Conservation (phyloP, 2,888 invertebrate species). For the Athripsodes cinereus region DNA sequence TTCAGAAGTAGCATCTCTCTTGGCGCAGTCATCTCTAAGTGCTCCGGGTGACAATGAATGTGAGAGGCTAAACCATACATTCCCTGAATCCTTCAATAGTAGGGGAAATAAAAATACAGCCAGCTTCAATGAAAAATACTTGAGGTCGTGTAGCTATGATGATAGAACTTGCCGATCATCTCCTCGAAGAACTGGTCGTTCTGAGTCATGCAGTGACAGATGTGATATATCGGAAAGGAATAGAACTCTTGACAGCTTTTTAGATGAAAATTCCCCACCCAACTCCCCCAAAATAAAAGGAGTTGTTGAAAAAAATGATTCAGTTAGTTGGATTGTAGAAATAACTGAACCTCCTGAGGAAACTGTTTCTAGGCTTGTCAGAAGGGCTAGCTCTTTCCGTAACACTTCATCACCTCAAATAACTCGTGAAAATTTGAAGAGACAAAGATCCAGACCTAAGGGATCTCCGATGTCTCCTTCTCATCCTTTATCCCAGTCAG, state of each 20-base stretch:
- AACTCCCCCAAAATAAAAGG: slow-evolving; percentile 73
- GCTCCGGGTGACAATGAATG: slow-evolving; percentile 10
- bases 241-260: slow-evolving; percentile 13
- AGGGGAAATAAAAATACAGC: slow-evolving; percentile 29
- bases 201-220: slow-evolving; percentile 18
- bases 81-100: slow-evolving; percentile 21
- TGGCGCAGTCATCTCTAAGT: slow-evolving; percentile 16
- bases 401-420: slow-evolving; percentile 38
- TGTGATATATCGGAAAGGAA: slow-evolving; percentile 11
- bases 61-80: slow-evolving; percentile 16
- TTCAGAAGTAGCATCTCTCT: slow-evolving; percentile 56
- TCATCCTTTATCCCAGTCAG: slow-evolving; percentile 22
- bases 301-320: slow-evolving; percentile 79
- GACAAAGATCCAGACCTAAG: slow-evolving; percentile 37
- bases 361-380: slow-evolving; percentile 62
- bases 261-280: slow-evolving; percentile 46
- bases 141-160: slow-evolving; percentile 22
- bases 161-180: slow-evolving; percentile 13
- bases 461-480: slow-evolving; percentile 43
- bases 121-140: slow-evolving; percentile 34
- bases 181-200: slow-evolving; percentile 14
- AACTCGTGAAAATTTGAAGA: slow-evolving; percentile 33
- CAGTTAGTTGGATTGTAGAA: slow-evolving; percentile 81
- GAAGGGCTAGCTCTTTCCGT: slow-evolving; percentile 61
- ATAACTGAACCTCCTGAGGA: slow-evolving; percentile 70